These are phyloP conservation scores for Bruchidius siliquastri DNA, from an alignment of 2,888 invertebrate genomes.

Conservation along the genomic window DNA sequence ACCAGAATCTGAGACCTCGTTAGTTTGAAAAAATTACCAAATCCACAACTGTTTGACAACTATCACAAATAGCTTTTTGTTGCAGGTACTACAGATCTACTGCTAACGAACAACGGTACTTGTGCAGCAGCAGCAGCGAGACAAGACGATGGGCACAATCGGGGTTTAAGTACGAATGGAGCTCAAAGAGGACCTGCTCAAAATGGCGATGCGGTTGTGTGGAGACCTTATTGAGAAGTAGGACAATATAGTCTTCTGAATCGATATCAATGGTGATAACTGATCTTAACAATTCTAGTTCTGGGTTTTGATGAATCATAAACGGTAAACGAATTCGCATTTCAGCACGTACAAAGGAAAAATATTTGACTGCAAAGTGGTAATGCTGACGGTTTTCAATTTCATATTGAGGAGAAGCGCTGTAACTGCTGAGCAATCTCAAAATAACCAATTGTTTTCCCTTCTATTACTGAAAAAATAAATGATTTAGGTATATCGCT, in stretches of 20 bases:
- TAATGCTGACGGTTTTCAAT: too few species aligned
- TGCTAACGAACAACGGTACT: slow-evolving; percentile 55
- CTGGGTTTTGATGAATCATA: background rate
- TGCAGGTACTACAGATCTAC: slow-evolving; percentile 43
- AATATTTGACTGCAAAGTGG: too few species aligned
- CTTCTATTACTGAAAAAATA: too few species aligned
- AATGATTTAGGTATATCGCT: too few species aligned
- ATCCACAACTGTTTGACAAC: too few species aligned
- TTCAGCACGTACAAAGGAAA: background rate
- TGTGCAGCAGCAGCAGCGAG: slow-evolving; percentile 59
- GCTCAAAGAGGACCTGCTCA: slow-evolving; percentile 58
- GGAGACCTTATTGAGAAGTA: slow-evolving; percentile 65
- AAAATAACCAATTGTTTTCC: too few species aligned
- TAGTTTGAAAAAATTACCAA: too few species aligned
- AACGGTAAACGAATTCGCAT: background rate
- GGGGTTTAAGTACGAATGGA: slow-evolving; percentile 43
- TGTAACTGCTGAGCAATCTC: too few species aligned
- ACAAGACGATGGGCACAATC: slow-evolving; percentile 49
- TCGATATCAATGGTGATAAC: background rate
- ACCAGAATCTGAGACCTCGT: too few species aligned
- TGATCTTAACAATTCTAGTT: background rate
- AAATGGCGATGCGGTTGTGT: slow-evolving; percentile 63
- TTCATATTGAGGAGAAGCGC: too few species aligned
- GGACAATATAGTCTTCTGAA: background rate
- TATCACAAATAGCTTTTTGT: background rate